These are phyloP conservation scores for Cyphomyrus discorhynchus DNA, from an alignment of 2,113 vertebrate species.

Conservation along the genomic window DNA sequence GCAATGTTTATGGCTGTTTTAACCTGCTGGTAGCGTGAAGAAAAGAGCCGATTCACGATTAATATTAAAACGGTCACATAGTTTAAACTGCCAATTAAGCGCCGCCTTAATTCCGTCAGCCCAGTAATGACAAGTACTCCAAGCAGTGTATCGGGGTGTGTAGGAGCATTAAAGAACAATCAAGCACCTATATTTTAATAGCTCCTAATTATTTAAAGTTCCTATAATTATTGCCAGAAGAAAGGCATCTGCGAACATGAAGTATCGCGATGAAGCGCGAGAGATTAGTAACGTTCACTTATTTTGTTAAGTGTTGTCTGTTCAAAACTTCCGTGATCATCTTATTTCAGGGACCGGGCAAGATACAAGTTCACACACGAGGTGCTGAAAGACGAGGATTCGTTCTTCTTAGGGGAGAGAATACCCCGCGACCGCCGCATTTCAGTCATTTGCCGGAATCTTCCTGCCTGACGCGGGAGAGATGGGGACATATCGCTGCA, in stretches of 20 bases:
- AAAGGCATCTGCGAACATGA: neutral
- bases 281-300: neutral
- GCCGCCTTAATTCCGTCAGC: neutral
- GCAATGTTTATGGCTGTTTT: neutral
- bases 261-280: neutral
- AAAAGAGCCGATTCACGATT: neutral
- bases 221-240: no score
- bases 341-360: conserved; percentile 59
- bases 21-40: neutral
- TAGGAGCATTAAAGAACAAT: neutral
- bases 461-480: conserved; percentile 51
- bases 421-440: conserved; percentile 70
- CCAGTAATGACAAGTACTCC: neutral
- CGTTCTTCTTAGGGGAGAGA: conserved; percentile 64
- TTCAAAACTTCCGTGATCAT: neutral
- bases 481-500: neutral
- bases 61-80: neutral
- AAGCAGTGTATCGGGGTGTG: neutral
- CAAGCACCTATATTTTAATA: neutral
- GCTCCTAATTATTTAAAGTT: neutral
- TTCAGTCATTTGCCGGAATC: conserved; percentile 77
- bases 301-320: neutral
- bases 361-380: conserved; percentile 78
- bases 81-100: neutral
- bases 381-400: conserved; percentile 74